Conservation (phyloP, 2,888 invertebrate genomes). For the Chalcosyrphus nemorum region DNA sequence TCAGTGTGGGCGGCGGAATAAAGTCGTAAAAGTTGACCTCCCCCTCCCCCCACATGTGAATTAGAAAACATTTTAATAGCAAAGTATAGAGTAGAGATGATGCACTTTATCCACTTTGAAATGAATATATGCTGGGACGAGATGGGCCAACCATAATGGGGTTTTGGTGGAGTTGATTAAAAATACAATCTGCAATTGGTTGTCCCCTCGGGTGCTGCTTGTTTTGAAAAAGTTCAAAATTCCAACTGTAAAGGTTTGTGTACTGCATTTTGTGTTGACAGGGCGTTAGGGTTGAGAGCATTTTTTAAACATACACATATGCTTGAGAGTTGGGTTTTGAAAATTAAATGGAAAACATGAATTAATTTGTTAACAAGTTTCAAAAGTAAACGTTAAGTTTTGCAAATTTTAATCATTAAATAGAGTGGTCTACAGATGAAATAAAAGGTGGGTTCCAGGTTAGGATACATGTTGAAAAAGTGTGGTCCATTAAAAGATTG, state of each 20-base stretch:
- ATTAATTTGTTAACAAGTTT: constrained; percentile 33
- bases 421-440: neutral
- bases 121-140: constrained; percentile 41
- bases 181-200: constrained; percentile 62
- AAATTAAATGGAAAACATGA: constrained; percentile 9
- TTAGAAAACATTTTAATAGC: constrained; percentile 70
- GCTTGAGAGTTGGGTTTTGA: too few relatives aligned
- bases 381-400: neutral
- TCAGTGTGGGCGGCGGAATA: neutral
- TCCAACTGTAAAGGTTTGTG: constrained; percentile 4
- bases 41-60: constrained; percentile 51
- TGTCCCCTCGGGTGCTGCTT: neutral
- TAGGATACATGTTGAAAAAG: neutral
- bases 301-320: constrained; percentile 1
- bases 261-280: neutral
- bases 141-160: constrained; percentile 29
- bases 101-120: constrained; percentile 28
- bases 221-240: constrained; percentile 19
- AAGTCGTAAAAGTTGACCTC: constrained; percentile 36
- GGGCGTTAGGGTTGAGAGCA: neutral
- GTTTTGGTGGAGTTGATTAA: constrained; percentile 62
- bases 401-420: neutral
- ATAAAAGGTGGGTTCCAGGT: neutral
- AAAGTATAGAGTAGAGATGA: neutral
- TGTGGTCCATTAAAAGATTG: neutral